Evolutionary conservation across 2,797 vertebrate genomes (phyloP).

Genomic region (Sciurus carolinensis): DNA sequence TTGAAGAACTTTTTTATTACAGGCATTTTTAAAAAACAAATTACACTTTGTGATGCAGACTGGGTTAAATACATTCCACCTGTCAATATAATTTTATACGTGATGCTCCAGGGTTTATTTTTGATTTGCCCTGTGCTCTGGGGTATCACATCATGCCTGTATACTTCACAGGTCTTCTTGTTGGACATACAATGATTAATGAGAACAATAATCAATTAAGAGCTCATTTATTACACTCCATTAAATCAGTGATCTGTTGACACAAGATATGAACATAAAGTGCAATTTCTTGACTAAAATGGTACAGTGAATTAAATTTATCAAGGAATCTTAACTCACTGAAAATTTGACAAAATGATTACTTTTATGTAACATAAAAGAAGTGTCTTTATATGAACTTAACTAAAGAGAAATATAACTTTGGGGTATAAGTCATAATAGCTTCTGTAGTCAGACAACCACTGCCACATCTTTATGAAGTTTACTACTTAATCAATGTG

Average conservation of each 20-base stretch:
- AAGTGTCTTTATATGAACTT: conserved; percentile 38
- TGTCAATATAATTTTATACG: conserved; percentile 68
- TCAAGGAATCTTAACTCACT: conserved; percentile 54
- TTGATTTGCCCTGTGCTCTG: conserved; percentile 60
- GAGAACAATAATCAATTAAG: conserved; percentile 80
- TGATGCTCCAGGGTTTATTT: conserved; percentile 47
- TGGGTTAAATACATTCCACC: conserved; percentile 54
- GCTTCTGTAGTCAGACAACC: neutral
- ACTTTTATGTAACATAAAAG: neutral
- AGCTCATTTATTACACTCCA: conserved; percentile 76
- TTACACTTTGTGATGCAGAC: conserved; percentile 49
- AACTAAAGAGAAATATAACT: conserved; percentile 28
- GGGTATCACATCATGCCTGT: conserved; percentile 20
- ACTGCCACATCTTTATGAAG: neutral
- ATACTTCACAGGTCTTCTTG: conserved; percentile 43
- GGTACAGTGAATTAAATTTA: conserved; percentile 64
- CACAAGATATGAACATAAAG: conserved; percentile 69
- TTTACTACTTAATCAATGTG: neutral
- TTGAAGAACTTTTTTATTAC: conserved; percentile 61
- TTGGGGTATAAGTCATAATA: neutral
- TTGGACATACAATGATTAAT: conserved; percentile 74
- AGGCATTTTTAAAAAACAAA: conserved; percentile 68
- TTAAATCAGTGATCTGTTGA: conserved; percentile 80
- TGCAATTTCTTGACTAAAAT: conserved; percentile 69
- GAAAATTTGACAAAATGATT: conserved; percentile 66